Percentiles rank a stretch among this genome's conserved stretches.
Evolutionary conservation across 2,888 invertebrate species (phyloP).

Genomic region (Eristalinus aeneus): DNA sequence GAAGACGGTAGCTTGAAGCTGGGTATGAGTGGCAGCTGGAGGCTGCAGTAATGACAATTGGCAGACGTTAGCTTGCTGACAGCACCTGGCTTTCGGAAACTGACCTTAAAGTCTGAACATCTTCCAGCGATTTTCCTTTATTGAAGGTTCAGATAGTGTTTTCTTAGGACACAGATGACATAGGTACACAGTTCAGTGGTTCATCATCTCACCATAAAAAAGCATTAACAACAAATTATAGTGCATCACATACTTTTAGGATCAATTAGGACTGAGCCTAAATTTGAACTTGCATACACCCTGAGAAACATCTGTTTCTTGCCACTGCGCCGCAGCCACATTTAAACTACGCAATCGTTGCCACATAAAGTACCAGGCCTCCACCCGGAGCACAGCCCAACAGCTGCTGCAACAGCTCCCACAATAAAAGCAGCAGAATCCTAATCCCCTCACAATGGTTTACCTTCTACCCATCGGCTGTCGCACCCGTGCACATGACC

Average conservation of each 20-base stretch:
- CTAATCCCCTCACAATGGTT: not conserved
- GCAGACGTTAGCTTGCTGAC: no score
- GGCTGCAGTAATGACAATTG: no score
- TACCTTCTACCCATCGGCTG: not conserved
- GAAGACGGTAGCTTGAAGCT: no score
- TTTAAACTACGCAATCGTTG: not conserved
- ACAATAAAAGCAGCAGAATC: not conserved
- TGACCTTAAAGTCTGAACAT: no score
- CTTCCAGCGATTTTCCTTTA: no score
- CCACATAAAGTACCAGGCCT: not conserved
- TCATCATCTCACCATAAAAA: not conserved
- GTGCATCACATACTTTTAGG: constrained; percentile 17
- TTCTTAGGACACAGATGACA: no score
- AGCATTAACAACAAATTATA: not conserved
- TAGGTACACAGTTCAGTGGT: no score
- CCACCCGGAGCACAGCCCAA: not conserved
- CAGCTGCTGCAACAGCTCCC: not conserved
- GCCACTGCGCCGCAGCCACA: not conserved
- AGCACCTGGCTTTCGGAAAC: no score
- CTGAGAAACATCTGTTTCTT: not conserved
- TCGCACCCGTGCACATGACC: not conserved
- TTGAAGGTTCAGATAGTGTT: no score
- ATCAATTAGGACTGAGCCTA: not conserved
- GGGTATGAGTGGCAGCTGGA: no score
- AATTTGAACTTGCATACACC: not conserved